These are phyloP conservation scores for Trididemnum clinides DNA, from an alignment of 23 tunicate genomes.

Conservation along the genomic window DNA sequence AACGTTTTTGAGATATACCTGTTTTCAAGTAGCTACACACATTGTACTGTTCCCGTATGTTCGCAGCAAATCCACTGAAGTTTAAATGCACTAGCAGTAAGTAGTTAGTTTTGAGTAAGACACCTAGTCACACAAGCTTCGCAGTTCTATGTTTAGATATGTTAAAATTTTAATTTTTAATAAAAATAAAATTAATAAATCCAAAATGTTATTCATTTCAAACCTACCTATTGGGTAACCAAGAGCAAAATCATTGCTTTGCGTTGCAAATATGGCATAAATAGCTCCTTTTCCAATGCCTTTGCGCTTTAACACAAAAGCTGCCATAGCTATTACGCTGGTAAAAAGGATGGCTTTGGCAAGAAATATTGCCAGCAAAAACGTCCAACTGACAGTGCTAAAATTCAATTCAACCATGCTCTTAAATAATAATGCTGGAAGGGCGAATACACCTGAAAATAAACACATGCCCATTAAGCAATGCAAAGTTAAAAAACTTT, in stretches of 20 bases:
- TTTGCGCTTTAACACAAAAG: conserved; percentile 31
- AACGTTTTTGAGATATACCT: too few species aligned
- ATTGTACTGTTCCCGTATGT: too few species aligned
- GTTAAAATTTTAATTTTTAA: too few species aligned
- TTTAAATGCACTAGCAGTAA: too few species aligned
- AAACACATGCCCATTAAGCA: not conserved
- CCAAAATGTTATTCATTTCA: not conserved
- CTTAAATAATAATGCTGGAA: conserved; percentile 78
- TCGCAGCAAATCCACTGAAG: too few species aligned
- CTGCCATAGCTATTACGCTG: conserved; percentile 35
- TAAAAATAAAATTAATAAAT: not conserved
- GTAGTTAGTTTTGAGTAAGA: too few species aligned
- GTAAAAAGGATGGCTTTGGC: conserved; percentile 72
- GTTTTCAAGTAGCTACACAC: too few species aligned
- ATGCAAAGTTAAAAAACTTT: not conserved
- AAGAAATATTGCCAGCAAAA: conserved; percentile 62
- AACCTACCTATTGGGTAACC: conserved; percentile 86
- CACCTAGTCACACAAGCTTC: too few species aligned
- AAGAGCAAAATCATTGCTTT: conserved; percentile 91
- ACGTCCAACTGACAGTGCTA: conserved; percentile 72
- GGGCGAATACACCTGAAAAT: conserved; percentile 57
- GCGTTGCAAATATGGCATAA: conserved; percentile 88
- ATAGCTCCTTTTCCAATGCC: conserved; percentile 58
- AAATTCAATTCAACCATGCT: conserved; percentile 90
- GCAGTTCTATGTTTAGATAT: too few species aligned